A percentile compares a stretch with the other conserved stretches of the same genome.
Evolutionary conservation across 2,888 invertebrate genomes (phyloP).

Genomic region (Apamea anceps): DNA sequence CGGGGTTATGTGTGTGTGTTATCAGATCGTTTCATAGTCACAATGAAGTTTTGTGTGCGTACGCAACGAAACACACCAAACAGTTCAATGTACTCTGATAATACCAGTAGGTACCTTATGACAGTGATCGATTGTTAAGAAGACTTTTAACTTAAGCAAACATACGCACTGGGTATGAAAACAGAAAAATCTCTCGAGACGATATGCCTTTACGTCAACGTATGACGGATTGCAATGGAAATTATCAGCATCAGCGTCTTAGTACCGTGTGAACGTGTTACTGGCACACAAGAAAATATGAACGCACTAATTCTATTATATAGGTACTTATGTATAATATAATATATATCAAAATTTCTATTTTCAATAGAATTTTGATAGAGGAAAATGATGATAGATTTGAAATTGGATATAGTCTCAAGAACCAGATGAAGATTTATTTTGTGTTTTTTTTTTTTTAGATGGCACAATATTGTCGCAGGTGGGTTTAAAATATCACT

Average conservation of each 20-base stretch:
- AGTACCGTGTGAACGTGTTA: slow-evolving; percentile 58
- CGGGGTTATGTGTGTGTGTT: slow-evolving; percentile 76
- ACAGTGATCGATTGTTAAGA: slow-evolving; percentile 88
- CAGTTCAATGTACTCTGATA: slow-evolving; percentile 87
- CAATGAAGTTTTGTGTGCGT: slow-evolving; percentile 78
- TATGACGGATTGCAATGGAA: slow-evolving; percentile 77
- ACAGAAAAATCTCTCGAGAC: slow-evolving; percentile 77
- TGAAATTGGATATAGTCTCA: neutral
- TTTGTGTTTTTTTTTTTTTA: neutral
- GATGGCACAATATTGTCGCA: neutral
- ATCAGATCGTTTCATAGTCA: slow-evolving; percentile 78
- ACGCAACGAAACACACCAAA: slow-evolving; percentile 79
- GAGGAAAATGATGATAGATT: neutral
- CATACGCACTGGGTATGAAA: slow-evolving; percentile 77
- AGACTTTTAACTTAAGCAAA: slow-evolving; percentile 85
- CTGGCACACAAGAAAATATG: slow-evolving; percentile 42
- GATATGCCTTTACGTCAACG: slow-evolving; percentile 78
- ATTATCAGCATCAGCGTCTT: slow-evolving; percentile 61
- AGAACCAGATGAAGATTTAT: neutral
- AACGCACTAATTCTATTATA: slow-evolving; percentile 13
- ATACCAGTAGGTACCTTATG: slow-evolving; percentile 79
- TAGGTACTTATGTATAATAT: too few species aligned
- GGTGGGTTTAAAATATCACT: neutral
- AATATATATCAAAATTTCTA: too few species aligned
- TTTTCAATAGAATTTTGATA: slow-evolving; percentile 26